Base-by-base conservation (phyloP, 2,113 vertebrate genomes). In the Cyprinodon brontotheroides region DNA sequence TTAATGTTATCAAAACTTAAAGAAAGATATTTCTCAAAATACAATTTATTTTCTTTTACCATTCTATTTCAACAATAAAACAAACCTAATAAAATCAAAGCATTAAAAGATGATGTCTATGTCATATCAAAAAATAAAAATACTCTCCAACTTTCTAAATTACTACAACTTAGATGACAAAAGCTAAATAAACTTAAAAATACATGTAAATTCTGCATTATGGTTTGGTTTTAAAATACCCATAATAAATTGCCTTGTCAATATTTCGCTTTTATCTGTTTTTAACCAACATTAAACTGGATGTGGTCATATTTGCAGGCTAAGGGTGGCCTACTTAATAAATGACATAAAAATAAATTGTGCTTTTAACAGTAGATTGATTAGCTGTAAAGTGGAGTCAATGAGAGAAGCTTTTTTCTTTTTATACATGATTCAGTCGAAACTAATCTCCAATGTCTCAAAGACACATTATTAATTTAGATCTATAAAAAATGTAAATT, bases 1-100 rank as follows among this genome's bases (percentile, higher is more conserved):
- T 73, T 63, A 68, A 80, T 70, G 68, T 89, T 73, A 83, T 85
- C 65, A 80, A 63, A 39, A 57, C 64, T 77, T 83, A 80, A 72
- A 73, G 79, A 59, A 66, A 37, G 61, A 13, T 48, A 66, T 61
- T 11, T 43, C 11, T 41, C 6, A 39, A 17, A 15, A 57, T 9
- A 9, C 9, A 57, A 14, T 9, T 10, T 0, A 57, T 8, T 17
- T 57, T 10, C 9, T n/a, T n/a, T 3, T 8, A n/a, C n/a, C 5
- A 20, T 57, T 57, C 3, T 57, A 20, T 57, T 57, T 9, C 10
- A 57, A 57, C 2, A 2, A n/a, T 10, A 17, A 11, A 45, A 45
- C 9, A 45, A 11, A 7, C 43, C 11, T 11, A 41, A 45, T 20
- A n/a, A 9, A 57, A 57, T 57, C 2, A 15, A 15, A 57, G 50